Percentiles rank a stretch among this genome's conserved stretches.
phyloP scores from a whole-genome alignment of 2,888 invertebrate genomes.

The Hyalella azteca region DNA sequence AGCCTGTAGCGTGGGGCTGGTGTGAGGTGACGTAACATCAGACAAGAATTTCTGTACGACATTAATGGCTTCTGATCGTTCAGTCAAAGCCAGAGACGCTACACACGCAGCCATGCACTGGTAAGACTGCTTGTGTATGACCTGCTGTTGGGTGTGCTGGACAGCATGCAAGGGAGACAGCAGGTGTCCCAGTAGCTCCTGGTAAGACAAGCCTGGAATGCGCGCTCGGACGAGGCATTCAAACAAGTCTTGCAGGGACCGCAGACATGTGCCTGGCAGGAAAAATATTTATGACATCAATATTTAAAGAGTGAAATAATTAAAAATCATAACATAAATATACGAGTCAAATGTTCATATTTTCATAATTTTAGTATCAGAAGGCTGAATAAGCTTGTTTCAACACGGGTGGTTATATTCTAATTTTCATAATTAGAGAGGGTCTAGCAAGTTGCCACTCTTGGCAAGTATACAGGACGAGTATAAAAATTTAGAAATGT shows the following conservation, averaged over 20 bases:
- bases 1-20: conserved; percentile 76
- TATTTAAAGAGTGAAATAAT: too few species aligned
- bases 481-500: too few species aligned
- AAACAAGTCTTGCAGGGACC: conserved; percentile 83
- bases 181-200: conserved; percentile 66
- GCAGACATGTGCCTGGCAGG: conserved; percentile 79
- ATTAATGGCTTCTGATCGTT: conserved; percentile 73
- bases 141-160: conserved; percentile 51
- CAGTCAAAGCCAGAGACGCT: conserved; percentile 86
- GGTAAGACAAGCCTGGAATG: conserved; percentile 79
- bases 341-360: too few species aligned
- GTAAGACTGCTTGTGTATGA: conserved; percentile 56
- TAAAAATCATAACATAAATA: too few species aligned
- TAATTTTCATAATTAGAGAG: too few species aligned
- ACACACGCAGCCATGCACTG: conserved; percentile 88
- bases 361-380: too few species aligned
- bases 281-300: neutral
- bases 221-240: conserved; percentile 82
- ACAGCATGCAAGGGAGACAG: conserved; percentile 52
- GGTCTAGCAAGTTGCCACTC: too few species aligned
- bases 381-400: too few species aligned
- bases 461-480: too few species aligned
- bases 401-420: too few species aligned
- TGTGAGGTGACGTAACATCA: conserved; percentile 73
- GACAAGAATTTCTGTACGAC: conserved; percentile 72